Conservation (phyloP, 2,113 vertebrate genomes). For the Crotophaga sulcirostris region DNA sequence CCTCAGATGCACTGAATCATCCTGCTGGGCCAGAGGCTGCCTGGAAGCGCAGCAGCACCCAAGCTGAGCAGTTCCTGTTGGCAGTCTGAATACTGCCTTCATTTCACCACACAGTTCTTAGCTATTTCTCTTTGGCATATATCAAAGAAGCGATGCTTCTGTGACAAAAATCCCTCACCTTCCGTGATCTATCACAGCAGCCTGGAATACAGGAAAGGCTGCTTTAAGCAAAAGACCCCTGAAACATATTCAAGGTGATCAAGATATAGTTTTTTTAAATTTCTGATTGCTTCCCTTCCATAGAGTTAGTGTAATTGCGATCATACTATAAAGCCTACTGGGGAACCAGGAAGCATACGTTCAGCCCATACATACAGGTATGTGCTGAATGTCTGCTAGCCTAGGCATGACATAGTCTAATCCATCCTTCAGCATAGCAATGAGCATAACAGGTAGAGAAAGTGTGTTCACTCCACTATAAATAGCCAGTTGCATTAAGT, state of each 20-base stretch:
- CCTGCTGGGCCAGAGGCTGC: neutral
- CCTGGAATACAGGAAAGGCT: neutral
- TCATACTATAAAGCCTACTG: neutral
- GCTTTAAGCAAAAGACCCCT: neutral
- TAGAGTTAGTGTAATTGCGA: neutral
- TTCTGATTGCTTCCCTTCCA: neutral
- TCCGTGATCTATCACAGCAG: neutral
- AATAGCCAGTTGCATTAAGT: slow-evolving; percentile 55
- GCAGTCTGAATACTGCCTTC: neutral
- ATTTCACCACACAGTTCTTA: neutral
- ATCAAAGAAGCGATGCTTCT: neutral
- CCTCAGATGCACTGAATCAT: neutral
- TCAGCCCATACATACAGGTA: neutral
- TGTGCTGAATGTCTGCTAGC: neutral
- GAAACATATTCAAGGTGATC: neutral
- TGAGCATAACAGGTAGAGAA: slow-evolving; percentile 1
- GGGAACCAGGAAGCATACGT: neutral
- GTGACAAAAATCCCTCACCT: neutral
- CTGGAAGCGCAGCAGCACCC: neutral
- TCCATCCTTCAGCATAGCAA: neutral
- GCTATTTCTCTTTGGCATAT: neutral
- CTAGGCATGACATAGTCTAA: neutral
- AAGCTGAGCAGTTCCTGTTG: slow-evolving; percentile 2
- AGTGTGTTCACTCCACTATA: slow-evolving; percentile 17
- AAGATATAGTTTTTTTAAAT: neutral